These are phyloP conservation scores for Chrysodeixis includens DNA, from an alignment of 2,888 invertebrate species.

Conservation along the genomic window DNA sequence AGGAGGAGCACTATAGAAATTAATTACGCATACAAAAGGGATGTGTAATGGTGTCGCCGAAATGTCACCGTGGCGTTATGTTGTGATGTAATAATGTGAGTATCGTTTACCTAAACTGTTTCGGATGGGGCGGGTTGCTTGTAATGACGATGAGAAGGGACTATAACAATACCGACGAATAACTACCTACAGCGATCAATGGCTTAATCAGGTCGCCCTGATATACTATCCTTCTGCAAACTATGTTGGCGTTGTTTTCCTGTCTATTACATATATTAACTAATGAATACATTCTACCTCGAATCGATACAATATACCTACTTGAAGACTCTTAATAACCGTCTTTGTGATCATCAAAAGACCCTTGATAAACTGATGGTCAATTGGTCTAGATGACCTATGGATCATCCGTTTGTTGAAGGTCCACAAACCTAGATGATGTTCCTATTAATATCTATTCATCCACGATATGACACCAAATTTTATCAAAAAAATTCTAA, in stretches of 20 bases:
- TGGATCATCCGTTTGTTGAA: too few species aligned
- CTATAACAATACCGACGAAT: neutral
- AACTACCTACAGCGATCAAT: neutral
- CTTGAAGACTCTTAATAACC: too few species aligned
- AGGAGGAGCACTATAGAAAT: slow-evolving; percentile 70
- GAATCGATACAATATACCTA: too few species aligned
- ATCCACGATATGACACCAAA: too few species aligned
- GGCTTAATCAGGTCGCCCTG: neutral
- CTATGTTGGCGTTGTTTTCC: neutral
- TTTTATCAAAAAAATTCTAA: too few species aligned
- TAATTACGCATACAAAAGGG: slow-evolving; percentile 79
- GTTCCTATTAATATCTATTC: too few species aligned
- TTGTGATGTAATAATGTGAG: slow-evolving; percentile 41
- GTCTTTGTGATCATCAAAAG: too few species aligned
- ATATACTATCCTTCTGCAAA: neutral
- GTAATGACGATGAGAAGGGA: slow-evolving; percentile 1
- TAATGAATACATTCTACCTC: neutral
- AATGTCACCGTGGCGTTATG: slow-evolving; percentile 62
- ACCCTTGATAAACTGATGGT: too few species aligned
- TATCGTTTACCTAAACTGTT: slow-evolving; percentile 26
- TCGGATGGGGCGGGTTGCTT: slow-evolving; percentile 8
- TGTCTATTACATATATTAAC: neutral
- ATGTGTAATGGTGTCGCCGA: slow-evolving; percentile 63
- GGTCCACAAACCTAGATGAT: too few species aligned
- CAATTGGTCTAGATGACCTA: too few species aligned